Evolutionary conservation across 2,113 vertebrate genomes (phyloP).

Genomic region (Oryzias celebensis): DNA sequence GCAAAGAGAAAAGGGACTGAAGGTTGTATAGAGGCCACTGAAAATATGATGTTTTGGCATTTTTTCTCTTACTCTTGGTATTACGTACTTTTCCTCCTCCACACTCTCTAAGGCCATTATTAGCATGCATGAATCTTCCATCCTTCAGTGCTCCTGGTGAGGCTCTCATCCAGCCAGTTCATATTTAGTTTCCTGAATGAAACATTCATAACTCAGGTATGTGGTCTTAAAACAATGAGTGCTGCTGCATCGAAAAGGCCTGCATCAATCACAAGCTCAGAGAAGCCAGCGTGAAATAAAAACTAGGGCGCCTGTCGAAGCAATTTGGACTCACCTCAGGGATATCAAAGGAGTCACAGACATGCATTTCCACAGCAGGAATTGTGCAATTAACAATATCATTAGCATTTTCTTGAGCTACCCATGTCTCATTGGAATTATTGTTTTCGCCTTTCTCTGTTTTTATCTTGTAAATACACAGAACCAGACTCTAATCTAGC

Average conservation of each 20-base stretch:
- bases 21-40: slow-evolving; percentile 6
- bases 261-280: slow-evolving; percentile 63
- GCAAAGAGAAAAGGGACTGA: neutral
- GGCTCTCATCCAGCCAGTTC: slow-evolving; percentile 48
- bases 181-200: slow-evolving; percentile 68
- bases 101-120: slow-evolving; percentile 43
- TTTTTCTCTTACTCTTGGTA: slow-evolving; percentile 14
- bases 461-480: slow-evolving; percentile 55
- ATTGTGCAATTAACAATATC: slow-evolving; percentile 27
- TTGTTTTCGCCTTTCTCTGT: slow-evolving; percentile 37
- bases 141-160: slow-evolving; percentile 41
- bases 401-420: slow-evolving; percentile 46
- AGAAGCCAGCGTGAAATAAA: slow-evolving; percentile 61
- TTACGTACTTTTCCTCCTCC: slow-evolving; percentile 11
- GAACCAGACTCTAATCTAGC: slow-evolving; percentile 13
- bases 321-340: slow-evolving; percentile 49
- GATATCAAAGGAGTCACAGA: slow-evolving; percentile 17
- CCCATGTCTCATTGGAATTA: slow-evolving; percentile 34
- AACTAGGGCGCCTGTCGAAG: slow-evolving; percentile 46
- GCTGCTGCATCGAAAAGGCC: slow-evolving; percentile 47
- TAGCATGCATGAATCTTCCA: slow-evolving; percentile 46
- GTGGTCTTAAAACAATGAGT: slow-evolving; percentile 70
- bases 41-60: slow-evolving; percentile 7
- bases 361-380: slow-evolving; percentile 4
- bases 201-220: slow-evolving; percentile 76